Evolutionary conservation across 2,797 vertebrate species (phyloP), one percentile per base, ranked within the genome.

Genomic region (Schizopygopsis pylzovi): DNA sequence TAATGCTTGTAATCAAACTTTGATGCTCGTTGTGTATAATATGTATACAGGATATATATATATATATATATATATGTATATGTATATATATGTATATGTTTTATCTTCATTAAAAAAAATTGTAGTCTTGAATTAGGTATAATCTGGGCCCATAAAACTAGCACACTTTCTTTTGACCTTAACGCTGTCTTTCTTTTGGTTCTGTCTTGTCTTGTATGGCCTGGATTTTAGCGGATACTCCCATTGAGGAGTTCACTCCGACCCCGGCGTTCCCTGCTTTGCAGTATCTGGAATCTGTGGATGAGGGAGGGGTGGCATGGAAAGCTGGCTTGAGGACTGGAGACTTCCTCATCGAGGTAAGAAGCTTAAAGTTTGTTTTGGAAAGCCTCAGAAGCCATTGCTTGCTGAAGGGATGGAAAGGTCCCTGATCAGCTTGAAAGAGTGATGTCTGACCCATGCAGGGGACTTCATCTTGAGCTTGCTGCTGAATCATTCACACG

Each of bases 271-370:
- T 97, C 90, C 96, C 97, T 6, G 96, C 97, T 78, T 94, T 97
- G 89, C 96, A 97, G 95, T 97, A 97, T 93, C 94, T 97, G 93
- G 96, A 97, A 92, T 97, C 96, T 1, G 97, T 97, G 94, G 97
- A 97, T 43, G 96, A 97, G 92, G 97, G 96, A 6, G 96, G 97
- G 78, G 97, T 97, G 89, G 97, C 97, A 6, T 97, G 97, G 97
- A 96, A 96, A 91, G 96, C 97, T 79, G 96, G 96, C 85, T 93
- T 97, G 87, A 94, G 97, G 91, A 97, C 96, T 1, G 97, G 97
- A 88, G 97, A 97, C 95, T 97, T 97, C 94, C 89, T 97, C 89
- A 97, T 97, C 12, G 96, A 97, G 96, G 97, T 97, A 80, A 87
- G 87, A 25, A 68, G 6, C n/a, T 85, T 84, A 13, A 4, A 4